These are phyloP conservation scores for Ophiodon elongatus DNA, from an alignment of 2,113 vertebrate species.

Conservation along the genomic window DNA sequence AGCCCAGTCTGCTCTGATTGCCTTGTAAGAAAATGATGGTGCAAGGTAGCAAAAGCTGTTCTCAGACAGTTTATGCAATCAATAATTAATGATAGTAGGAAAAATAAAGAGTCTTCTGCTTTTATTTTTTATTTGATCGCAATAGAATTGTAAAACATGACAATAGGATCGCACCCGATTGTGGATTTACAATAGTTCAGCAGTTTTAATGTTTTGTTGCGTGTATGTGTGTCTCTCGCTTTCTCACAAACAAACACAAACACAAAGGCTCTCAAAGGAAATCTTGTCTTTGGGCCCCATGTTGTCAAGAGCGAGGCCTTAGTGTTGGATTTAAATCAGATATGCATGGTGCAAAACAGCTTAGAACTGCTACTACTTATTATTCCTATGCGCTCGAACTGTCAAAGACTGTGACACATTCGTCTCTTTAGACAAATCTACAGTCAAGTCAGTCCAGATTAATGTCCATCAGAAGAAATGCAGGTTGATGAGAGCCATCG, in stretches of 20 bases:
- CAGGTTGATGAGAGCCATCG: slow-evolving; percentile 3
- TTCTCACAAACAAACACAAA: not conserved
- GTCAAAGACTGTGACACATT: slow-evolving; percentile 15
- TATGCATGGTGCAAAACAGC: not conserved
- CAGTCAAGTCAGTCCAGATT: slow-evolving; percentile 30
- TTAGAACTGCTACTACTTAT: not conserved
- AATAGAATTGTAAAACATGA: too few species aligned
- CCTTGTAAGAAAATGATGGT: not conserved
- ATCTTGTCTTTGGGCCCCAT: not conserved
- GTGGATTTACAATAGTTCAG: too few species aligned
- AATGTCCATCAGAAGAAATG: slow-evolving; percentile 2
- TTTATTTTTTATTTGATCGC: too few species aligned
- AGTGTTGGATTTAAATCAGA: not conserved
- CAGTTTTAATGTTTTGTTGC: too few species aligned
- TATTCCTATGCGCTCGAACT: not conserved
- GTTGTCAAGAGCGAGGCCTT: not conserved
- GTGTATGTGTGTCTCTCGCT: not conserved
- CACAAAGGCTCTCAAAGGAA: too few species aligned
- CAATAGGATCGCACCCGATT: too few species aligned
- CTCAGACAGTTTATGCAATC: not conserved
- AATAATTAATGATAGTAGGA: not conserved
- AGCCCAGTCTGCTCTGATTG: not conserved
- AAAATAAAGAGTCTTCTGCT: not conserved
- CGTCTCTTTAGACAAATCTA: slow-evolving; percentile 6
- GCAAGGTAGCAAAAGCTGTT: not conserved